phyloP scores from a whole-genome alignment of 2,888 invertebrate genomes.

The Plebejus melissa region DNA sequence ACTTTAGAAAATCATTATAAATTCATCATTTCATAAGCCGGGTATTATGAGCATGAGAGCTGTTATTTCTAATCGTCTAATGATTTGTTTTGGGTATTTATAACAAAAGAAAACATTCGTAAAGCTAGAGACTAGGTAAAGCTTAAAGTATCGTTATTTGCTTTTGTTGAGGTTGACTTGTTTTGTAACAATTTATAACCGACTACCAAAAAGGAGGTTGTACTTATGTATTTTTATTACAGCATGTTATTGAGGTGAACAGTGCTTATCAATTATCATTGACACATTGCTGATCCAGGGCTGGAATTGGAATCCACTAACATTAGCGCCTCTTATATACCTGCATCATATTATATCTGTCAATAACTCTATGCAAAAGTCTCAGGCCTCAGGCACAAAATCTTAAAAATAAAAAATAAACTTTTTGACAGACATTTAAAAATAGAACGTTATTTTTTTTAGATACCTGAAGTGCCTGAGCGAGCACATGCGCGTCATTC shows the following conservation, averaged over 20 bases:
- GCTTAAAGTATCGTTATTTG: background rate
- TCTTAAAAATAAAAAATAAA: background rate
- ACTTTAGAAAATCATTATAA: slow-evolving; percentile 10
- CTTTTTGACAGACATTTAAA: background rate
- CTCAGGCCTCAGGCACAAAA: too few relatives aligned
- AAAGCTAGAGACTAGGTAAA: background rate
- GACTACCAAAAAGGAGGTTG: too few relatives aligned
- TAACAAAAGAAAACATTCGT: background rate
- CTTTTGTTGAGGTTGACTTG: too few relatives aligned
- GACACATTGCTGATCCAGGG: too few relatives aligned
- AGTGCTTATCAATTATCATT: too few relatives aligned
- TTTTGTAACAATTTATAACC: too few relatives aligned
- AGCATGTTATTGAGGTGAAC: too few relatives aligned
- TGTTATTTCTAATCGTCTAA: background rate
- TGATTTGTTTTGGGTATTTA: slow-evolving; percentile 7
- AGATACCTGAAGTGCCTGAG: slow-evolving; percentile 92
- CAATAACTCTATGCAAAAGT: too few relatives aligned
- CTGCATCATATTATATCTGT: too few relatives aligned
- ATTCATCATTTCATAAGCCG: slow-evolving; percentile 12
- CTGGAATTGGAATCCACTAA: too few relatives aligned
- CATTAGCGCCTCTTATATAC: too few relatives aligned
- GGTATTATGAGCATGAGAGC: background rate
- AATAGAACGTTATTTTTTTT: slow-evolving; percentile 34
- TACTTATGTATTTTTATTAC: too few relatives aligned
- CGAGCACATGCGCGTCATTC: slow-evolving; percentile 94